Evolutionary conservation across 2,888 invertebrate genomes (phyloP).

Genomic region (Drosophila aldrichi): DNA sequence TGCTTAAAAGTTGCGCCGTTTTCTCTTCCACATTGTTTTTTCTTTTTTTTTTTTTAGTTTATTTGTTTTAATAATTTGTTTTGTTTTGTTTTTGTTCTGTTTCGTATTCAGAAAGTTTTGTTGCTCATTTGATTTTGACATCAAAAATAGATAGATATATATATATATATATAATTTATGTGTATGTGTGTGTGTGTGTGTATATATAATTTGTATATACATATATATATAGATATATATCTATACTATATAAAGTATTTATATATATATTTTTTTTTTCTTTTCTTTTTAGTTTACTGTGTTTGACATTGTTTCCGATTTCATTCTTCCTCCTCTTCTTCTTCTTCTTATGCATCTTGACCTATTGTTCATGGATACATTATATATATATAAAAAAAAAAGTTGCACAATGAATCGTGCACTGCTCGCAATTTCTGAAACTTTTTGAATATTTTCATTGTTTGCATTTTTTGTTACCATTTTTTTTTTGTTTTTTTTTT

Average conservation of each 20-base stretch:
- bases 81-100: conserved; percentile 10
- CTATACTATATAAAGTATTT: conserved; percentile 28
- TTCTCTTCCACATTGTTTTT: neutral
- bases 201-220: conserved; percentile 46
- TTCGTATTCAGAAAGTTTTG: conserved; percentile 30
- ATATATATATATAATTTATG: conserved; percentile 37
- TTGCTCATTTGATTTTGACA: conserved; percentile 58
- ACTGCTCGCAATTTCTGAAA: conserved; percentile 9
- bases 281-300: conserved; percentile 30
- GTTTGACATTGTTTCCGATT: conserved; percentile 42
- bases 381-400: conserved; percentile 44
- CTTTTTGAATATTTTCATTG: conserved; percentile 10
- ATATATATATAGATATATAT: conserved; percentile 18
- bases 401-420: conserved; percentile 23
- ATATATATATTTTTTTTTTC: conserved; percentile 17
- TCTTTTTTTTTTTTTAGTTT: conserved; percentile 2
- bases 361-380: neutral
- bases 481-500: conserved; percentile 8
- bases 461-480: conserved; percentile 4
- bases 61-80: conserved; percentile 7
- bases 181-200: conserved; percentile 24
- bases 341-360: conserved; percentile 11
- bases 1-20: conserved; percentile 43
- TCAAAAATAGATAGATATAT: conserved; percentile 70
- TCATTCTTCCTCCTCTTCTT: neutral